Evolutionary conservation across 2,113 vertebrate species (phyloP).

Genomic region (Eulemur rufifrons): DNA sequence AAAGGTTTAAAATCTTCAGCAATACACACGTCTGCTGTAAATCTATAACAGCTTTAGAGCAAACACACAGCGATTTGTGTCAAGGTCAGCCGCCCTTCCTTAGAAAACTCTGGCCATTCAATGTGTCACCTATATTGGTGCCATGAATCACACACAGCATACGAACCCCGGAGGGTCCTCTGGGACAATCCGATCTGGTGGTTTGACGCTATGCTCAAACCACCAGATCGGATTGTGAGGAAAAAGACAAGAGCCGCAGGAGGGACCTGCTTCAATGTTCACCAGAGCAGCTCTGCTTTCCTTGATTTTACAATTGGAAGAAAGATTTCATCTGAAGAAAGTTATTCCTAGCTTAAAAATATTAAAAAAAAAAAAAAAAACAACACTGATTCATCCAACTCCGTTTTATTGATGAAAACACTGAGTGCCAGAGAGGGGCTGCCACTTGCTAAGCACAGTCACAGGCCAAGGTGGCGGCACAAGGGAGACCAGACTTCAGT

Average conservation of each 20-base stretch:
- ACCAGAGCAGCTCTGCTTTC: no score
- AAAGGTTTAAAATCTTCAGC: background rate
- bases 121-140: background rate
- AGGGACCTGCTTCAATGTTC: fast-evolving
- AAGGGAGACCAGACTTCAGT: background rate
- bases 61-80: background rate
- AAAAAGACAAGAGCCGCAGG: background rate
- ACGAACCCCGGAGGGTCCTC: background rate
- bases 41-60: background rate
- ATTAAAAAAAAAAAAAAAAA: background rate
- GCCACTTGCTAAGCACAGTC: background rate
- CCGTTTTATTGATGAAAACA: background rate
- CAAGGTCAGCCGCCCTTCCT: background rate
- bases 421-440: background rate
- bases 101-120: background rate
- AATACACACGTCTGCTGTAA: background rate
- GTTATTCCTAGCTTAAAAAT: background rate
- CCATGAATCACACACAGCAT: background rate
- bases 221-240: background rate
- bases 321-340: background rate
- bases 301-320: background rate
- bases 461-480: fast-evolving
- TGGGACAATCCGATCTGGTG: no score
- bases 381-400: background rate
- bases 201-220: background rate